phyloP scores from a whole-genome alignment of 2,888 invertebrate species.

The Cyclophora punctaria region DNA sequence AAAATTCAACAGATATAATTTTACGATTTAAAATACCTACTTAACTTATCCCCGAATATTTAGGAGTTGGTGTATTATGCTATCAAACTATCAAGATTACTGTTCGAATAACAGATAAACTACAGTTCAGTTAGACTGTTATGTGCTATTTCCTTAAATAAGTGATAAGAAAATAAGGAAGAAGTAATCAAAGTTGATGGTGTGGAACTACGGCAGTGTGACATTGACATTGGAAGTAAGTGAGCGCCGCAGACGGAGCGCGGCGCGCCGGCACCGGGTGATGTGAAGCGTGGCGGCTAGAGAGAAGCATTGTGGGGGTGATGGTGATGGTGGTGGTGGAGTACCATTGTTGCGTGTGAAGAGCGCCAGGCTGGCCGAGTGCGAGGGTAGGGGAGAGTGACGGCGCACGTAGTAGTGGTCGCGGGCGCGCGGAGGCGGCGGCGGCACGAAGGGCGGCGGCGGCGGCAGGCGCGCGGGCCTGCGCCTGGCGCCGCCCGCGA shows the following conservation, averaged over 20 bases:
- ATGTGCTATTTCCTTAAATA: background rate
- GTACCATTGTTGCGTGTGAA: slow-evolving; percentile 67
- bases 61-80: no score
- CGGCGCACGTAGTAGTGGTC: slow-evolving; percentile 71
- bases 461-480: slow-evolving; percentile 65
- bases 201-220: slow-evolving; percentile 23
- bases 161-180: background rate
- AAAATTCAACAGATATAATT: no score
- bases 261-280: slow-evolving; percentile 7
- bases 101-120: no score
- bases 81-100: no score
- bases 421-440: slow-evolving; percentile 65
- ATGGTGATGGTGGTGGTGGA: slow-evolving; percentile 30
- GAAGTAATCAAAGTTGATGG: background rate
- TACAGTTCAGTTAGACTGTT: no score
- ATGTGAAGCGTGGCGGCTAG: slow-evolving; percentile 4
- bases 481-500: slow-evolving; percentile 70
- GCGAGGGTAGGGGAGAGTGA: slow-evolving; percentile 66
- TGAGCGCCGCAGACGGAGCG: slow-evolving; percentile 20
- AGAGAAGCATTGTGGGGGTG: slow-evolving; percentile 12
- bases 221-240: slow-evolving; percentile 51
- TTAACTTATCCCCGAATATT: no score
- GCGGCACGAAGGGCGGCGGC: slow-evolving; percentile 67
- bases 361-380: slow-evolving; percentile 60
- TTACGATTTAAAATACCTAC: no score